These are phyloP conservation scores for Phrynocephalus forsythii DNA, from an alignment of 2,797 vertebrate species.

Conservation along the genomic window DNA sequence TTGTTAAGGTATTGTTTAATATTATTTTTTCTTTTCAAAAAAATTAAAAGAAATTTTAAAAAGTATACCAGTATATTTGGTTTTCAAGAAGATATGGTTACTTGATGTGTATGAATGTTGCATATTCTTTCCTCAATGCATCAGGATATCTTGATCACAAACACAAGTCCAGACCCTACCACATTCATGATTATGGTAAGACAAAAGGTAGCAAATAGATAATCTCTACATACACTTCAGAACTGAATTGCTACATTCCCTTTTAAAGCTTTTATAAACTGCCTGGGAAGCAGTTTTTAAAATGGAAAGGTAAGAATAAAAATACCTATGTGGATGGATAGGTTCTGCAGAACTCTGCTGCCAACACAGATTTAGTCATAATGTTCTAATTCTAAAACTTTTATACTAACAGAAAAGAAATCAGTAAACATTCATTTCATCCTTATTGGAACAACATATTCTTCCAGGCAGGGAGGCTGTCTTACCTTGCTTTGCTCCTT, in stretches of 20 bases:
- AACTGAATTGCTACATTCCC: not conserved
- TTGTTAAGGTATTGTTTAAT: no score
- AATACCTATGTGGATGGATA: not conserved
- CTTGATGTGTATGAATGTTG: no score
- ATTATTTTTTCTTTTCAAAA: no score
- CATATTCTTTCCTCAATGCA: no score
- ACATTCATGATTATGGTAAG: no score
- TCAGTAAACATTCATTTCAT: slow-evolving; percentile 1
- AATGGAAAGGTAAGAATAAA: not conserved
- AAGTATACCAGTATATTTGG: no score
- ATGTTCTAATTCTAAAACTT: slow-evolving; percentile 12
- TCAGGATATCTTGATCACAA: no score
- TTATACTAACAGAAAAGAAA: slow-evolving; percentile 32
- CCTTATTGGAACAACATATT: not conserved
- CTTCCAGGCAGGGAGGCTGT: slow-evolving; percentile 17
- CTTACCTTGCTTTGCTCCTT: slow-evolving; percentile 18
- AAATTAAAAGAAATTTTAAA: no score
- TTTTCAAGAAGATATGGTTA: no score
- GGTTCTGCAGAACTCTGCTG: not conserved
- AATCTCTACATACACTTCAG: not conserved
- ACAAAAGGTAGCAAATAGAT: not conserved
- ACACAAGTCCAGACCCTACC: no score
- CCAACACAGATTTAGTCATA: not conserved
- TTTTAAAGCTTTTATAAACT: not conserved
- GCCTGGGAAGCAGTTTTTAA: not conserved